phyloP scores from a whole-genome alignment of 1,140 invertebrate genomes.

The Nasonia giraulti region DNA sequence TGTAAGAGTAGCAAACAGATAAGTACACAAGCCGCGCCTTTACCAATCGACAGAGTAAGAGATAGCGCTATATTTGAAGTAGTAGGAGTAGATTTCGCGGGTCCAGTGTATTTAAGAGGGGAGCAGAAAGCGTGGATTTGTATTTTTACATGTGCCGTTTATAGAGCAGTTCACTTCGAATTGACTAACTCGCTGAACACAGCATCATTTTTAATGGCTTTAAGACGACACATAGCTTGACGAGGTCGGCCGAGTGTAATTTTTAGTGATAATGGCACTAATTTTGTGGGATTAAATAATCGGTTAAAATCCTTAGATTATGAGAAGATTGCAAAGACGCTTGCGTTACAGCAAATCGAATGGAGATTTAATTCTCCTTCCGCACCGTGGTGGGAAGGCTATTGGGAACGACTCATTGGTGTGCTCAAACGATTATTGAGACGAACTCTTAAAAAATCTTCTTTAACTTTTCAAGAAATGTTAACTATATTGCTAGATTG shows the following conservation, averaged over 20 bases:
- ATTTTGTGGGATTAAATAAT: slow-evolving; percentile 60
- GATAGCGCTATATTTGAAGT: slow-evolving; percentile 56
- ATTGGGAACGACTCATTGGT: slow-evolving; percentile 62
- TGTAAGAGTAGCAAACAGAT: slow-evolving; percentile 12
- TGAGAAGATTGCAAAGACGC: not conserved
- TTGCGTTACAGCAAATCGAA: slow-evolving; percentile 52
- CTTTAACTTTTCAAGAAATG: slow-evolving; percentile 59
- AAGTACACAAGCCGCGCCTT: slow-evolving; percentile 48
- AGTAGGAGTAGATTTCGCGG: slow-evolving; percentile 57
- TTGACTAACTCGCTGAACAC: slow-evolving; percentile 54
- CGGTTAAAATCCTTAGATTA: not conserved
- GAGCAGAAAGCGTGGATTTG: slow-evolving; percentile 60
- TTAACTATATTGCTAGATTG: slow-evolving; percentile 57
- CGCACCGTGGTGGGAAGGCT: slow-evolving; percentile 63
- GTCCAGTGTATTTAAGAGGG: slow-evolving; percentile 52
- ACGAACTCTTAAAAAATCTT: slow-evolving; percentile 54
- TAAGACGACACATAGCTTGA: slow-evolving; percentile 53
- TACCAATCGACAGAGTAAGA: slow-evolving; percentile 51
- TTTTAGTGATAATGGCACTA: slow-evolving; percentile 69
- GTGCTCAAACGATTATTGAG: slow-evolving; percentile 55
- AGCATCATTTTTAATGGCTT: slow-evolving; percentile 49
- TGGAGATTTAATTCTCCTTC: slow-evolving; percentile 65
- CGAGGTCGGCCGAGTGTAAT: slow-evolving; percentile 62
- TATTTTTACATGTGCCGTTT: slow-evolving; percentile 63
- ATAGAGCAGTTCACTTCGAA: slow-evolving; percentile 58